Conservation (phyloP, 2,797 vertebrate genomes). For the Varecia variegata region DNA sequence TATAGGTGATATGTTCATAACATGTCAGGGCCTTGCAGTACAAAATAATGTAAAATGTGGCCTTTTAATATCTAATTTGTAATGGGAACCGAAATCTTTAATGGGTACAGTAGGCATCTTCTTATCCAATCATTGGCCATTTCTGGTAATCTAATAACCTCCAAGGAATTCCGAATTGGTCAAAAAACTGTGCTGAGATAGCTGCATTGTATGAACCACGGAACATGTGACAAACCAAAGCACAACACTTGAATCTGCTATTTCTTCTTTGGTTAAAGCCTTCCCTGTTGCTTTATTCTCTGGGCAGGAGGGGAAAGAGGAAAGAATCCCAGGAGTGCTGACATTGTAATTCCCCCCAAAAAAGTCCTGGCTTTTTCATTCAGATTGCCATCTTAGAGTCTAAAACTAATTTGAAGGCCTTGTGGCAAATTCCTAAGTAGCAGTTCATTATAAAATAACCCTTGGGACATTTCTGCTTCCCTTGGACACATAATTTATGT, state of each 20-base stretch:
- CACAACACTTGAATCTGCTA: not conserved
- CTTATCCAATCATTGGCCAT: not conserved
- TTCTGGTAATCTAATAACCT: not conserved
- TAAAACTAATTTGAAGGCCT: not conserved
- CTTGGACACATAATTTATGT: not conserved
- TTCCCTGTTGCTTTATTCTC: not conserved
- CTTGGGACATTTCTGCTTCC: not conserved
- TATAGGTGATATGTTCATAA: not conserved
- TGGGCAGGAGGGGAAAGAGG: not conserved
- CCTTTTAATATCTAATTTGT: slow-evolving; percentile 12
- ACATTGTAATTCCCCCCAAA: not conserved
- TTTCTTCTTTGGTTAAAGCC: not conserved
- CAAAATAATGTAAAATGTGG: not conserved
- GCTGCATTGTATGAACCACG: not conserved
- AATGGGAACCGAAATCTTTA: not conserved
- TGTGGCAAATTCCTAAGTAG: not conserved
- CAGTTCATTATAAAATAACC: not conserved
- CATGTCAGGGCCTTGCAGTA: not conserved
- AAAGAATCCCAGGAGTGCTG: not conserved
- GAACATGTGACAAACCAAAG: not conserved
- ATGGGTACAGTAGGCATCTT: not conserved
- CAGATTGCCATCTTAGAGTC: not conserved
- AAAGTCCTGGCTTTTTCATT: not conserved
- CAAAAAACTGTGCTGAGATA: not conserved
- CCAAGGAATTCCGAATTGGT: not conserved